Evolutionary conservation across 2,113 vertebrate species (phyloP).

Genomic region (Emydocephalus ijimae): DNA sequence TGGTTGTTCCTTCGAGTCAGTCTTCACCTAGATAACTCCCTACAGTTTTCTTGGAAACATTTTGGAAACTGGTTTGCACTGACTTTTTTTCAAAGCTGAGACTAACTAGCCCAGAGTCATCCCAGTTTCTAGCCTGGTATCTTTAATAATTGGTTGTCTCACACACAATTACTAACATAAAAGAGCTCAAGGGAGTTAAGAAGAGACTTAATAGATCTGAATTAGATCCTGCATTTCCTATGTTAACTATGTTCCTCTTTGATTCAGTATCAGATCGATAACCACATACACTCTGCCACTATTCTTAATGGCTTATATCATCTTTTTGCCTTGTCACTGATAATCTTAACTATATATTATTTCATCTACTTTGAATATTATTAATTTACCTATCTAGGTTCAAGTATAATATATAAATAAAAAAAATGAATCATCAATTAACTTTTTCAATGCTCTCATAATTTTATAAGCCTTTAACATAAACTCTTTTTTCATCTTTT

Average conservation of each 20-base stretch:
- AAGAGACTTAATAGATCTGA: background rate
- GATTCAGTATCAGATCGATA: background rate
- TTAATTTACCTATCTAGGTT: background rate
- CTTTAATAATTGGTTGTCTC: background rate
- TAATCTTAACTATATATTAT: background rate
- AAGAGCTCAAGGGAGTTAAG: background rate
- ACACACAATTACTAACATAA: background rate
- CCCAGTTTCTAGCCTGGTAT: background rate
- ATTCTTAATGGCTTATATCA: background rate
- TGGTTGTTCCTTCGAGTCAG: background rate
- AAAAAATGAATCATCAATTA: background rate
- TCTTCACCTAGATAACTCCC: background rate
- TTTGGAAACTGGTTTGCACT: background rate
- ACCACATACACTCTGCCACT: background rate
- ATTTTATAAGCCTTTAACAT: background rate
- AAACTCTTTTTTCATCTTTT: background rate
- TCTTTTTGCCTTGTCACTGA: background rate
- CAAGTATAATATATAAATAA: background rate
- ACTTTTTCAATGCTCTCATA: background rate
- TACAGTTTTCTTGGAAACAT: background rate
- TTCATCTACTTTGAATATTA: background rate
- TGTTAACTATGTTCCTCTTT: background rate
- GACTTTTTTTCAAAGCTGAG: background rate
- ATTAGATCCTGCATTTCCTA: background rate
- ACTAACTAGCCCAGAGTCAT: background rate